These are phyloP conservation scores for Peromyscus eremicus DNA, from an alignment of 2,797 vertebrate species.

Conservation along the genomic window DNA sequence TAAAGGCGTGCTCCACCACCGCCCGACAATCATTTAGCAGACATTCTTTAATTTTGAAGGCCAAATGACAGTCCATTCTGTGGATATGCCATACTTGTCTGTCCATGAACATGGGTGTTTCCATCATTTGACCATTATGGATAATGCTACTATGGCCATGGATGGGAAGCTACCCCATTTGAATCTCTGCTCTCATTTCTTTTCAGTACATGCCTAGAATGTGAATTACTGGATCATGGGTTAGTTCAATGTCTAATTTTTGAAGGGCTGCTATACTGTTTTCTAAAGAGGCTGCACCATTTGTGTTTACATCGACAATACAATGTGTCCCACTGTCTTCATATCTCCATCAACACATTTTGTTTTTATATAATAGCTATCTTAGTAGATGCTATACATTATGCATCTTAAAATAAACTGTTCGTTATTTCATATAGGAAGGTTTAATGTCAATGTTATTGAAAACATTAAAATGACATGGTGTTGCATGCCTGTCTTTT, in stretches of 20 bases:
- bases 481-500: too few relatives aligned
- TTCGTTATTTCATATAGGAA: constrained; percentile 35
- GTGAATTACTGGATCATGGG: neutral
- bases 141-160: neutral
- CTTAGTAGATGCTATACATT: constrained; percentile 5
- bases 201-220: constrained; percentile 3
- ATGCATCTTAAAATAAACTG: constrained; percentile 36
- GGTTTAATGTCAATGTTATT: neutral
- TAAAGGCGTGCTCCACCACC: too few relatives aligned
- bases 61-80: neutral
- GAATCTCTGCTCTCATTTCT: neutral
- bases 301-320: neutral
- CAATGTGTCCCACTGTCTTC: neutral
- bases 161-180: neutral
- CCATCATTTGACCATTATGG: neutral
- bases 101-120: neutral
- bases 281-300: neutral
- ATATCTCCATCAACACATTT: neutral
- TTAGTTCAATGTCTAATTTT: constrained; percentile 9
- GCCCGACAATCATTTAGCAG: neutral
- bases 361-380: constrained; percentile 16
- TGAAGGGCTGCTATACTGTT: neutral
- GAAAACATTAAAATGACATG: neutral
- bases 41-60: neutral
- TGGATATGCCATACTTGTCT: neutral